Percentiles rank a stretch among this genome's conserved stretches.
Evolutionary conservation across 2,888 invertebrate species (phyloP).

Genomic region (Sabellastarte sp.): DNA sequence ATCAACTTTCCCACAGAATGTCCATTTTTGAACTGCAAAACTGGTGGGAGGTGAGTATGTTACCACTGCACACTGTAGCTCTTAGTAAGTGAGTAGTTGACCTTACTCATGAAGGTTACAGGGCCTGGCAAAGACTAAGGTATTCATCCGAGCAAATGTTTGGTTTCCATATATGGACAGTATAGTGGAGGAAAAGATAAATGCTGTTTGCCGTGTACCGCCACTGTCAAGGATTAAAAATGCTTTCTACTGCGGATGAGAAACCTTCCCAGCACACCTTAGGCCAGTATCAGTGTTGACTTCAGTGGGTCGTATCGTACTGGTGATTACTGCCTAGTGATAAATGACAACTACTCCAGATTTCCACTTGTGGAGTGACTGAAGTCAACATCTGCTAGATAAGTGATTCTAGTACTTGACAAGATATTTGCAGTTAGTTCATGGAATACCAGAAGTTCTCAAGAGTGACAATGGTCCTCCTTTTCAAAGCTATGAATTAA

Average conservation of each 20-base stretch:
- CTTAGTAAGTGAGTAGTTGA: too few relatives aligned
- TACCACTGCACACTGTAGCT: too few relatives aligned
- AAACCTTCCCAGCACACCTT: too few relatives aligned
- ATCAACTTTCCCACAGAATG: too few relatives aligned
- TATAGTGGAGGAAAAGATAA: slow-evolving; percentile 17
- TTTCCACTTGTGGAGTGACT: slow-evolving; percentile 29
- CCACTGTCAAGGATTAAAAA: too few relatives aligned
- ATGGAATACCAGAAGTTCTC: neutral
- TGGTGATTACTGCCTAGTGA: slow-evolving; percentile 23
- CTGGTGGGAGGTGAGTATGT: too few relatives aligned
- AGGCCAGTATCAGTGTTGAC: too few relatives aligned
- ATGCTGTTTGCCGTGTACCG: slow-evolving; percentile 19
- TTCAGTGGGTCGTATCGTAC: too few relatives aligned
- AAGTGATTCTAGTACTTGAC: slow-evolving; percentile 22
- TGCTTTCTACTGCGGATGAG: too few relatives aligned
- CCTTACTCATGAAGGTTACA: too few relatives aligned
- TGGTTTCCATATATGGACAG: slow-evolving; percentile 34
- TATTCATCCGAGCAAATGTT: slow-evolving; percentile 29
- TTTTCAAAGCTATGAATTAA: slow-evolving; percentile 22
- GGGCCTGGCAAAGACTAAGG: slow-evolving; percentile 32
- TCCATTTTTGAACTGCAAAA: too few relatives aligned
- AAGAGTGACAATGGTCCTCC: slow-evolving; percentile 13
- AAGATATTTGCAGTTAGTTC: slow-evolving; percentile 11
- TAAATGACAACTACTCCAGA: slow-evolving; percentile 29
- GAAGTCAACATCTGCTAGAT: slow-evolving; percentile 13